Conservation (phyloP, 2,113 vertebrate species). For the Sclerurus mexicanus region DNA sequence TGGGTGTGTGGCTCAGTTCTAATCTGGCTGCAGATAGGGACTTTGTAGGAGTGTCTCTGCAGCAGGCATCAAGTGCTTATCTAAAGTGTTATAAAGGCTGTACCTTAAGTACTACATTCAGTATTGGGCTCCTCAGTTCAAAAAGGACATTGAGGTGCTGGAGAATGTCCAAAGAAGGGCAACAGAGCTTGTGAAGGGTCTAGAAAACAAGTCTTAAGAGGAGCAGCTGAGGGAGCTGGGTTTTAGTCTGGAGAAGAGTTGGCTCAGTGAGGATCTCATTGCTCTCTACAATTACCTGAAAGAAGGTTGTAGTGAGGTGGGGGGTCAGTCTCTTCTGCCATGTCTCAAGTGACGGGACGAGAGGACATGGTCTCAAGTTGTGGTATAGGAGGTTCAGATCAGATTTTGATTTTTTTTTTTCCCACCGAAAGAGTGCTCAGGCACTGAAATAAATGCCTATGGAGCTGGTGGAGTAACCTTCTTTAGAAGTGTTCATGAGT, state of each 20-base stretch:
- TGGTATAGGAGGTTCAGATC: background rate
- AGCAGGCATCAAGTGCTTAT: background rate
- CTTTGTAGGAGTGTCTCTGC: background rate
- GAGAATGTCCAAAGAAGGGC: background rate
- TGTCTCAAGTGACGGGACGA: background rate
- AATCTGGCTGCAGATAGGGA: background rate
- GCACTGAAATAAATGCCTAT: background rate
- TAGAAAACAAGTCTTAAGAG: background rate
- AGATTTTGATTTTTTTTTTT: background rate
- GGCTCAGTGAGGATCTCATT: background rate
- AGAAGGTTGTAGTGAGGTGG: background rate
- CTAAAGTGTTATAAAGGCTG: background rate
- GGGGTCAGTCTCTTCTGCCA: background rate
- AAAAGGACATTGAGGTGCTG: background rate
- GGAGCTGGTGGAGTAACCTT: background rate
- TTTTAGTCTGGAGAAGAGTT: background rate
- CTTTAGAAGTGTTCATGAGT: background rate
- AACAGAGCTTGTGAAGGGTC: background rate
- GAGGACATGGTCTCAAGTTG: background rate
- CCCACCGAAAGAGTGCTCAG: background rate
- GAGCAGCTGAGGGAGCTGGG: background rate
- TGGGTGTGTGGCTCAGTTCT: rapidly evolving
- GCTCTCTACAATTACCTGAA: background rate
- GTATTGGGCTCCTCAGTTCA: background rate
- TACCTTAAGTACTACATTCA: background rate